phyloP scores from a whole-genome alignment of 2,888 invertebrate genomes.

The Stenodera caucasica region DNA sequence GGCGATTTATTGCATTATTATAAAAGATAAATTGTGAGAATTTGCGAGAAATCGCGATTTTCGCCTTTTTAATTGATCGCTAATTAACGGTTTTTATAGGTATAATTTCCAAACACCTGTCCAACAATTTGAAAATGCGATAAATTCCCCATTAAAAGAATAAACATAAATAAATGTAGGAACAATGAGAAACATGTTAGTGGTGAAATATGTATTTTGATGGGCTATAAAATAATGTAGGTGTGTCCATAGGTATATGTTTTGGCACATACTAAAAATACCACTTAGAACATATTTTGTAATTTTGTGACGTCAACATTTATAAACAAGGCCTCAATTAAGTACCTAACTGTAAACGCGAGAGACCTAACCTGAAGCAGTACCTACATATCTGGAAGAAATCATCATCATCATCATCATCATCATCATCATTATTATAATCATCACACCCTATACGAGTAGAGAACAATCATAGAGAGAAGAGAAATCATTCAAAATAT shows the following conservation, averaged over 20 bases:
- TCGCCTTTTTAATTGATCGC: neutral
- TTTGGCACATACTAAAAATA: constrained; percentile 17
- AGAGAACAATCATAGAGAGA: neutral
- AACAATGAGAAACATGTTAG: too few species aligned
- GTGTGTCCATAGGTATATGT: constrained; percentile 17
- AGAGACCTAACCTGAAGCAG: constrained; percentile 16
- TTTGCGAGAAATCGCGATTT: too few species aligned
- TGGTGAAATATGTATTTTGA: neutral
- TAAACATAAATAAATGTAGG: neutral
- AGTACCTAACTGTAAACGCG: constrained; percentile 34
- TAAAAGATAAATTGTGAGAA: too few species aligned
- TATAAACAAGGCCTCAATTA: constrained; percentile 36
- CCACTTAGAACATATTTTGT: constrained; percentile 14
- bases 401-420: too few species aligned
- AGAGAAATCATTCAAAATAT: constrained; percentile 5
- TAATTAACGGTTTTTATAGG: neutral
- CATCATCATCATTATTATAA: neutral
- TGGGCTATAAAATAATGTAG: constrained; percentile 12
- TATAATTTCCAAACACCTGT: neutral
- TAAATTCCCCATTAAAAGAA: neutral
- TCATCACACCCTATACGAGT: constrained; percentile 5
- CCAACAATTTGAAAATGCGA: neutral
- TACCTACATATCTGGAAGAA: constrained; percentile 16
- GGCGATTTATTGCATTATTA: neutral
- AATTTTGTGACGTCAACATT: constrained; percentile 17